Percentiles rank a stretch among this genome's conserved stretches.
phyloP scores from a whole-genome alignment of 1,140 invertebrate genomes.

The Drosophila triauraria region DNA sequence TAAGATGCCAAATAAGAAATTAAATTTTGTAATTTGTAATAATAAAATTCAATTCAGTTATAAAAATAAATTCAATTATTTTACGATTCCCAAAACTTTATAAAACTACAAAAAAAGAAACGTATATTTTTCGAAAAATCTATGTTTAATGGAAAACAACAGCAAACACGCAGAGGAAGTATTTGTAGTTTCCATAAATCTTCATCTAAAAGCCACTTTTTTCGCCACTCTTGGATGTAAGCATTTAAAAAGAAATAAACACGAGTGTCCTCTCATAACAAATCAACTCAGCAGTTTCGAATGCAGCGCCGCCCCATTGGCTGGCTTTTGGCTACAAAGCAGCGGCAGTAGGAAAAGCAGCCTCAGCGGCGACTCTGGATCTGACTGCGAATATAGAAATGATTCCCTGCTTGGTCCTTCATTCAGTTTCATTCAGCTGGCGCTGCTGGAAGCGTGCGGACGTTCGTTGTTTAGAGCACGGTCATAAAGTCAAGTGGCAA shows the following conservation, averaged over 20 bases:
- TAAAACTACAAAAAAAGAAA: too few relatives aligned
- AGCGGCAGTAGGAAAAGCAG: conserved; percentile 43
- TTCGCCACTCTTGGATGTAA: conserved; percentile 7
- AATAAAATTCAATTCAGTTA: too few relatives aligned
- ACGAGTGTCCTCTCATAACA: conserved; percentile 13
- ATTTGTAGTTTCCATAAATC: conserved; percentile 19
- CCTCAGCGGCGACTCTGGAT: conserved; percentile 63
- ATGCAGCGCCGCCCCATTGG: conserved; percentile 38
- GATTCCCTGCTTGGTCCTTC: conserved; percentile 57
- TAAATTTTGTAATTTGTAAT: too few relatives aligned
- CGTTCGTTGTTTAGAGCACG: conserved; percentile 67
- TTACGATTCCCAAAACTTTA: too few relatives aligned
- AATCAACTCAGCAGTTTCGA: conserved; percentile 26
- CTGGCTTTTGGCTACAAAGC: conserved; percentile 52
- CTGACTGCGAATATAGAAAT: conserved; percentile 35
- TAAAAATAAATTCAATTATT: too few relatives aligned
- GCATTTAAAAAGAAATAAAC: conserved; percentile 32
- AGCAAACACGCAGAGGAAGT: background rate
- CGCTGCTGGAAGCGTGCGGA: conserved; percentile 74
- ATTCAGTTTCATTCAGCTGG: conserved; percentile 75
- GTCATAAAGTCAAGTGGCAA: conserved; percentile 54
- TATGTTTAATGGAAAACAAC: too few relatives aligned
- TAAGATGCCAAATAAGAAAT: too few relatives aligned
- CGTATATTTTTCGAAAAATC: too few relatives aligned
- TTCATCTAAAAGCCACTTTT: background rate